Evolutionary conservation across 92 coral and sea anemone species (phyloP).

Genomic region (Palythoa heliodiscus): DNA sequence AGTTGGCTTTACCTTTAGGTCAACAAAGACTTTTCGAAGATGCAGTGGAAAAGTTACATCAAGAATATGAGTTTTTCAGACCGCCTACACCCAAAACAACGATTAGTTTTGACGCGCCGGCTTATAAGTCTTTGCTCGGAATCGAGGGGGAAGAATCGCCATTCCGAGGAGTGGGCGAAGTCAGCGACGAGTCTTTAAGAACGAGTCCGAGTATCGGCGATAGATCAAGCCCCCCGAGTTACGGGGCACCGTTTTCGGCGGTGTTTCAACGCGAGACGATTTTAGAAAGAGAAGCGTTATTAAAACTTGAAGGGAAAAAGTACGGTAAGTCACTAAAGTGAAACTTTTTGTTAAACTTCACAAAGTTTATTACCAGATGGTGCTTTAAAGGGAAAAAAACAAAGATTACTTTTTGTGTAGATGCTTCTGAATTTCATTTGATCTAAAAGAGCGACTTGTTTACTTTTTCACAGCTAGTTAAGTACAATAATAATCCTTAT

Average conservation of each 20-base stretch:
- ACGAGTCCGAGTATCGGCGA: constrained; percentile 42
- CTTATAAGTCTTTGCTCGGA: constrained; percentile 84
- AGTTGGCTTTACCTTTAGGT: constrained; percentile 83
- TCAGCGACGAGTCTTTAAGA: constrained; percentile 39
- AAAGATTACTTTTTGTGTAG: no score
- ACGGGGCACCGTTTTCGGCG: constrained; percentile 26
- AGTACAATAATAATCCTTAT: no score
- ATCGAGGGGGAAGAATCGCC: constrained; percentile 56
- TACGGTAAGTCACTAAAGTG: constrained; percentile 14
- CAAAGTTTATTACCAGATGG: no score
- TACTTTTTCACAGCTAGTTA: no score
- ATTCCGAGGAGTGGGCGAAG: constrained; percentile 32
- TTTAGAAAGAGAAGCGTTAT: constrained; percentile 40
- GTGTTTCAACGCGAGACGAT: constrained; percentile 35
- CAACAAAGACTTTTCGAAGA: constrained; percentile 94
- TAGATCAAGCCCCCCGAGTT: neutral
- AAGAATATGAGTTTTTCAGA: constrained; percentile 80
- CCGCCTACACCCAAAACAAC: constrained; percentile 90
- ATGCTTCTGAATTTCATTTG: no score
- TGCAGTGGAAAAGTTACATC: constrained; percentile 91
- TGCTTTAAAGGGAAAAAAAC: no score
- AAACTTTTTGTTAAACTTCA: no score
- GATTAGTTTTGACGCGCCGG: constrained; percentile 87
- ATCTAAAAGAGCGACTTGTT: no score
- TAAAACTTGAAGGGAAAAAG: constrained; percentile 41